Conservation (phyloP, 2,888 invertebrate genomes). For the Limulus polyphemus region DNA sequence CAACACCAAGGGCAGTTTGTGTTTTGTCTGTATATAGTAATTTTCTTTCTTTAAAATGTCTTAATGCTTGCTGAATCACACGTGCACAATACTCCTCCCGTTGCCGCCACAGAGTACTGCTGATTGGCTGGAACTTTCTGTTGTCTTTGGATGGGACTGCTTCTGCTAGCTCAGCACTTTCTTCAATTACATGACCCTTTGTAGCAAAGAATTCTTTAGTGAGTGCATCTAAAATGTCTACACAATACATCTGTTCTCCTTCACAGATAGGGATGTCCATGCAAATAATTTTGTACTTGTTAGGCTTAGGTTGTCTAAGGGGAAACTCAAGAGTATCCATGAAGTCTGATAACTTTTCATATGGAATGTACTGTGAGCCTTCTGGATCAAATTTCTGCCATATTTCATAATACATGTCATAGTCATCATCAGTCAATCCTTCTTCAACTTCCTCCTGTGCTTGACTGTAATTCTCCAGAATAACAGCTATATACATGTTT, state of each 20-base stretch:
- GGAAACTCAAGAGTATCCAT: conserved; percentile 92
- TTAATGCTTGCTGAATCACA: conserved; percentile 89
- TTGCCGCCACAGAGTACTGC: conserved; percentile 88
- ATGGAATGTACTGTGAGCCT: conserved; percentile 91
- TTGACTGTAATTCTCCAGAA: conserved; percentile 96
- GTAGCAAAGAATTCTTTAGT: conserved; percentile 97
- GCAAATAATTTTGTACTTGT: conserved; percentile 96
- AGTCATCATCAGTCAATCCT: conserved; percentile 86
- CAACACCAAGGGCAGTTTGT: conserved; percentile 67
- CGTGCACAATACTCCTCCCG: conserved; percentile 93
- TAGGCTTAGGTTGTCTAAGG: conserved; percentile 92
- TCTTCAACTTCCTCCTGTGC: conserved; percentile 86
- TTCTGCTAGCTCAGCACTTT: conserved; percentile 72
- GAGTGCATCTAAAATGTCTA: conserved; percentile 93
- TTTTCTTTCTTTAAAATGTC: conserved; percentile 58
- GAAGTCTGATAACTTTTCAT: conserved; percentile 88
- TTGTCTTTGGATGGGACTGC: conserved; percentile 66
- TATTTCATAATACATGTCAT: conserved; percentile 99
- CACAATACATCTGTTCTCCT: conserved; percentile 90
- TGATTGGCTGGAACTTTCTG: conserved; percentile 83
- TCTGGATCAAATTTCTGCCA: conserved; percentile 99
- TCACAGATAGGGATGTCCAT: conserved; percentile 99
- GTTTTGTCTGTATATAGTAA: conserved; percentile 37
- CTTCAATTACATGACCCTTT: conserved; percentile 87
- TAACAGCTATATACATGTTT: conserved; percentile 99